A percentile compares a stretch with the other conserved stretches of the same genome.
These are phyloP conservation scores for Autographa gamma DNA, from an alignment of 2,888 invertebrate genomes.

Conservation along the genomic window DNA sequence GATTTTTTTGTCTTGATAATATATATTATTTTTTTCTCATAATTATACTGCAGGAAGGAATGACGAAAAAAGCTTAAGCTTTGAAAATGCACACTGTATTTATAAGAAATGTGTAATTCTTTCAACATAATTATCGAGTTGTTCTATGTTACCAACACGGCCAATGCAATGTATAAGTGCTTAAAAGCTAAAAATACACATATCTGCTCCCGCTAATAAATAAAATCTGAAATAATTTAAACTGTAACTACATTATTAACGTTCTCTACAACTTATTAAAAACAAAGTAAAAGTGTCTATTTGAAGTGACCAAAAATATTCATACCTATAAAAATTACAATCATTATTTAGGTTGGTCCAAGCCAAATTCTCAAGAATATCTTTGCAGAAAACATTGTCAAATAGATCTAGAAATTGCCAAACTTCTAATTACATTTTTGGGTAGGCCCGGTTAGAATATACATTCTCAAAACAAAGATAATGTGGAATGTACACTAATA, in stretches of 20 bases:
- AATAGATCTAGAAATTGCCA: constrained; percentile 25
- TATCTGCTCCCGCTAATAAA: constrained; percentile 5
- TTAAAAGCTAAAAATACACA: constrained; percentile 1
- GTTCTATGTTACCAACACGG: not conserved
- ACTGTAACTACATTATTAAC: constrained; percentile 12
- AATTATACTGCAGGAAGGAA: constrained; percentile 25
- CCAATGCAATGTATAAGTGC: constrained; percentile 1
- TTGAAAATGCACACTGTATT: constrained; percentile 13
- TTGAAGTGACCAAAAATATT: constrained; percentile 32
- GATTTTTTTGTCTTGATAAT: not conserved
- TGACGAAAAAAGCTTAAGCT: constrained; percentile 23
- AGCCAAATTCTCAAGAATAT: constrained; percentile 29
- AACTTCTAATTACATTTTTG: constrained; percentile 33
- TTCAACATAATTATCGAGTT: not conserved
- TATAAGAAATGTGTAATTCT: not conserved
- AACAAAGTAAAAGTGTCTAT: not conserved
- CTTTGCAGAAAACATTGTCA: constrained; percentile 39
- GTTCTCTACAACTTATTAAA: not conserved
- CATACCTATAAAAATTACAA: constrained; percentile 49
- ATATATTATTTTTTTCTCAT: not conserved
- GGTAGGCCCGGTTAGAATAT: constrained; percentile 21
- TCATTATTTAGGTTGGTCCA: constrained; percentile 42
- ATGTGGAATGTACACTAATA: constrained; percentile 71
- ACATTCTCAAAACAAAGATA: constrained; percentile 57
- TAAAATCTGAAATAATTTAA: constrained; percentile 17